Percentiles rank a stretch among this genome's conserved stretches.
Evolutionary conservation across 2,797 vertebrate genomes (phyloP).

Genomic region (Enteromius afrohamiltoni): DNA sequence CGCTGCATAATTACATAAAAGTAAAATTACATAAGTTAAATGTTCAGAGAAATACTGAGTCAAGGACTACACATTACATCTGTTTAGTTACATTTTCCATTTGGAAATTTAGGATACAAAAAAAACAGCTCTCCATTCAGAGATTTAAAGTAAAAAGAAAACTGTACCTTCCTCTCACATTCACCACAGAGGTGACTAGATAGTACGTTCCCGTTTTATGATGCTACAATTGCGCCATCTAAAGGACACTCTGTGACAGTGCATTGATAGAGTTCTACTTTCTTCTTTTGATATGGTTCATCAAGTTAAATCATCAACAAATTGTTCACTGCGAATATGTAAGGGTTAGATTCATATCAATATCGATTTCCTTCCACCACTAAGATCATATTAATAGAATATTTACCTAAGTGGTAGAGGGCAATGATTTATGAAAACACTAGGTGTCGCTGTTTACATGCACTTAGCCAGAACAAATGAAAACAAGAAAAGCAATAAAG

Average conservation of each 20-base stretch:
- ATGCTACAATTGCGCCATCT: conserved; percentile 44
- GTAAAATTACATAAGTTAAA: background rate
- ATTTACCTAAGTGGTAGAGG: background rate
- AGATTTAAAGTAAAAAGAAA: background rate
- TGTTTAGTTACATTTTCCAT: background rate
- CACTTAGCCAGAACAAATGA: background rate
- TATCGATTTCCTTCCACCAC: background rate
- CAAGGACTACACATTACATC: background rate
- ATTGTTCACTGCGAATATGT: background rate
- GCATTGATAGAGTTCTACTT: background rate
- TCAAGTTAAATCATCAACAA: background rate
- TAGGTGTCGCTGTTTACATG: conserved; percentile 28
- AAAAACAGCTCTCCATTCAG: background rate
- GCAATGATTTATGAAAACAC: conserved; percentile 1
- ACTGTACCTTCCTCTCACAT: too few relatives aligned
- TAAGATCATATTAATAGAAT: background rate
- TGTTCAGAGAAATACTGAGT: background rate
- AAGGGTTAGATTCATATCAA: background rate
- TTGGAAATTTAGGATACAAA: background rate
- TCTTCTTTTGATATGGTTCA: background rate
- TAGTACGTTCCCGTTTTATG: background rate
- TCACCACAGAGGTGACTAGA: background rate
- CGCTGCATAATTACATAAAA: background rate
- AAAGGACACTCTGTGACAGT: background rate
- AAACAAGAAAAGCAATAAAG: background rate